Evolutionary conservation across 2,888 invertebrate species (phyloP).

Genomic region (Pterobdella sp.): DNA sequence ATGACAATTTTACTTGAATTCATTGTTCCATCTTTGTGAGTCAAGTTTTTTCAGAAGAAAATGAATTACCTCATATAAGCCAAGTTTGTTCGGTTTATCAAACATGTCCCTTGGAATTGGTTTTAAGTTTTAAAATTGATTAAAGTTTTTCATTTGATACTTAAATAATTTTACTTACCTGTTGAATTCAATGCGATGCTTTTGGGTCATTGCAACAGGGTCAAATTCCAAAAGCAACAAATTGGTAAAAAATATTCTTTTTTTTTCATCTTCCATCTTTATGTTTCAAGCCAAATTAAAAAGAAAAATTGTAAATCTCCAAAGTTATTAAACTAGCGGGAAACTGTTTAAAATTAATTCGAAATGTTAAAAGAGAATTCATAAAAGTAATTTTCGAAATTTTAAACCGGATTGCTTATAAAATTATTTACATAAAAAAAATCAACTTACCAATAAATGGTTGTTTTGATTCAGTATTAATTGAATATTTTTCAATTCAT

Average conservation of each 20-base stretch:
- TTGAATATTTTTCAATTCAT: no score
- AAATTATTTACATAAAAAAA: no score
- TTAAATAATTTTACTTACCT: slow-evolving; percentile 36
- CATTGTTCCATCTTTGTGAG: slow-evolving; percentile 43
- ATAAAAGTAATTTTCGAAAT: no score
- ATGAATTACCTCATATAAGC: slow-evolving; percentile 45
- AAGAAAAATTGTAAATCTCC: no score
- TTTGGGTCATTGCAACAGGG: slow-evolving; percentile 42
- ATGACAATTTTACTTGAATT: slow-evolving; percentile 43
- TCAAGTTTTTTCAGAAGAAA: slow-evolving; percentile 47
- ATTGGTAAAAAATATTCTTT: slow-evolving; percentile 45
- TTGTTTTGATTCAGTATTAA: no score
- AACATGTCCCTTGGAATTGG: slow-evolving; percentile 46
- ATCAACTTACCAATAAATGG: no score
- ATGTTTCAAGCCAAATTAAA: no score
- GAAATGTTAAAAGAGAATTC: no score
- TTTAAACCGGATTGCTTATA: no score
- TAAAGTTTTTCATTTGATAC: no score
- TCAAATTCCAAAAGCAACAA: slow-evolving; percentile 47
- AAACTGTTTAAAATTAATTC: no score
- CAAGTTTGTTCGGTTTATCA: slow-evolving; percentile 47
- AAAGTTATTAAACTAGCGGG: no score
- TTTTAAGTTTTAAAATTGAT: neutral
- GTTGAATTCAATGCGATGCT: slow-evolving; percentile 46
- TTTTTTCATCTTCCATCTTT: slow-evolving; percentile 12